Conservation (phyloP, 2,797 vertebrate species). For the Percopsis omiscomaycus region DNA sequence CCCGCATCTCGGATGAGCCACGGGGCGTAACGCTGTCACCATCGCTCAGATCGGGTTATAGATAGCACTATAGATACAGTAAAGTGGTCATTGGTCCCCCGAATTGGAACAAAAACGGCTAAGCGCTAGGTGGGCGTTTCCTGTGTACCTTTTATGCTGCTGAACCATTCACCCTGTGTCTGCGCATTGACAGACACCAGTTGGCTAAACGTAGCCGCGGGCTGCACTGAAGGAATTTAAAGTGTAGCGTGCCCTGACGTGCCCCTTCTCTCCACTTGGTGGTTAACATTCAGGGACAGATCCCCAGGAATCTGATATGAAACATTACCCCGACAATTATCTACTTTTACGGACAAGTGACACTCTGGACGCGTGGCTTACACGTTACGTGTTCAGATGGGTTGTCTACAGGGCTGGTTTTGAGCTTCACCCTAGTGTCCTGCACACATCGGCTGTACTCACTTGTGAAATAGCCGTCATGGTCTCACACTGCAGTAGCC, state of each 20-base stretch:
- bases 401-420: not conserved
- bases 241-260: constrained; percentile 54
- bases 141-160: constrained; percentile 1
- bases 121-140: too few relatives aligned
- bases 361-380: not conserved
- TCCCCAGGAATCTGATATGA: constrained; percentile 1
- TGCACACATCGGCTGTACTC: too few relatives aligned
- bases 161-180: not conserved
- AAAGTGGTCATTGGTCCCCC: too few relatives aligned
- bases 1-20: too few relatives aligned
- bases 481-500: too few relatives aligned
- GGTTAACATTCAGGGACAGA: constrained; percentile 1
- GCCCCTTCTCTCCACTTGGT: constrained; percentile 21
- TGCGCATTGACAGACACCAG: constrained; percentile 1
- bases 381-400: not conserved
- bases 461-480: too few relatives aligned
- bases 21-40: too few relatives aligned
- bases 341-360: not conserved
- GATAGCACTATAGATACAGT: too few relatives aligned
- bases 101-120: too few relatives aligned
- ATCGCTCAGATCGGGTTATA: too few relatives aligned
- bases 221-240: constrained; percentile 53
- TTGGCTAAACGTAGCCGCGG: constrained; percentile 30
- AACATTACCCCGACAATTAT: not conserved
- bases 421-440: too few relatives aligned